A percentile compares a stretch with the other conserved stretches of the same genome.
These are phyloP conservation scores for Metacarcinus magister DNA, from an alignment of 2,888 invertebrate species.

Conservation along the genomic window DNA sequence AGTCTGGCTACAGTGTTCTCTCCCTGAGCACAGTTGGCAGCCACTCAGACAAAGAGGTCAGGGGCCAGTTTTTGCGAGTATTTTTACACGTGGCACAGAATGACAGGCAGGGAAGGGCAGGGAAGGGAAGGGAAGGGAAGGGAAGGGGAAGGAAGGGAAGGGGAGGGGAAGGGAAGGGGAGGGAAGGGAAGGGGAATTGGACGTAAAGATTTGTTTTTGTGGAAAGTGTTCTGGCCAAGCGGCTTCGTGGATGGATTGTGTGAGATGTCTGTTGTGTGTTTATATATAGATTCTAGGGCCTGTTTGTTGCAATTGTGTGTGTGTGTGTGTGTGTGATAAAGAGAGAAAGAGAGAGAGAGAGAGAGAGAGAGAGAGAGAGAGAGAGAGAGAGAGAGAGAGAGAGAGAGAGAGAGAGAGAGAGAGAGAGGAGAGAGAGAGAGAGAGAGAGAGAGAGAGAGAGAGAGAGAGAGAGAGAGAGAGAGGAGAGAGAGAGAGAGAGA, in stretches of 20 bases:
- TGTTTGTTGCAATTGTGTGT: too few species aligned
- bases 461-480: background rate
- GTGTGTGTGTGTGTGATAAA: too few species aligned
- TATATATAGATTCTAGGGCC: too few species aligned
- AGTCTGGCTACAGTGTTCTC: background rate
- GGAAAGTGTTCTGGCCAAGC: background rate
- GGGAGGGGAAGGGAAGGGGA: too few species aligned
- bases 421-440: too few species aligned
- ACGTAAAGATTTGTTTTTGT: conserved; percentile 11
- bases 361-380: too few species aligned
- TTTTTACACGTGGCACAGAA: conserved; percentile 2
- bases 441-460: background rate
- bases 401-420: too few species aligned
- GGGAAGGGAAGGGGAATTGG: background rate
- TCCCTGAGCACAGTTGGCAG: background rate
- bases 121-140: too few species aligned
- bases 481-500: background rate
- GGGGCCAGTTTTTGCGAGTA: background rate
- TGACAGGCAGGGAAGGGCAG: background rate
- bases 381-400: too few species aligned
- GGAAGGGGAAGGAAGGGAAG: too few species aligned
- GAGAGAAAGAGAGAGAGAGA: too few species aligned
- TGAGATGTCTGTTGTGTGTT: background rate
- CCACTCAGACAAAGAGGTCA: conserved; percentile 2
- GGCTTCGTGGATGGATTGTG: background rate